Percentiles rank a stretch among this genome's conserved stretches.
Conservation (phyloP, 2,888 invertebrate genomes). For the Drosophila mayaguana region DNA sequence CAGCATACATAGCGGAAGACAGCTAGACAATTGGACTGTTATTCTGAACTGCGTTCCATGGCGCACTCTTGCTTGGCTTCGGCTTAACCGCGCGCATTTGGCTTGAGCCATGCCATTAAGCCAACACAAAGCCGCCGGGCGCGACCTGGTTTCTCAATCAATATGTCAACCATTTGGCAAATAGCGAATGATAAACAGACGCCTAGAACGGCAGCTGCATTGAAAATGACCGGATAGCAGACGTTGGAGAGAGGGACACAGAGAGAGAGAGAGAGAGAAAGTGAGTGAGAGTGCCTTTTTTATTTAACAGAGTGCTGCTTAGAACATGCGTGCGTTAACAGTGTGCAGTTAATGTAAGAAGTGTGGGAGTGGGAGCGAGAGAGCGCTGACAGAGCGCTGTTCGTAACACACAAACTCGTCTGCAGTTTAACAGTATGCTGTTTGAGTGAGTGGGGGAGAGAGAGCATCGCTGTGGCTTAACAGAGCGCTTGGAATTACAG, state of each 20-base stretch:
- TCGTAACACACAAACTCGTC: not conserved
- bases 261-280: not conserved
- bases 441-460: not conserved
- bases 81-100: conserved; percentile 1
- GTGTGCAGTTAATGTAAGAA: not conserved
- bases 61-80: conserved; percentile 15
- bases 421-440: not conserved
- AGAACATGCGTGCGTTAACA: not conserved
- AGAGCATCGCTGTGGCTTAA: not conserved
- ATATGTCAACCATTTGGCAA: conserved; percentile 56
- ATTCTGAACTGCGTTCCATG: not conserved
- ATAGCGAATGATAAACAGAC: conserved; percentile 45
- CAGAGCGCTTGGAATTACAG: not conserved
- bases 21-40: not conserved
- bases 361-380: not conserved
- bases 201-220: conserved; percentile 44
- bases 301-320: conserved; percentile 34
- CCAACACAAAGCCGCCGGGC: conserved; percentile 26
- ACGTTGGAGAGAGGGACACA: not conserved
- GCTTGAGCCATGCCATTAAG: conserved; percentile 8
- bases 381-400: not conserved
- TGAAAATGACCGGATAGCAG: conserved; percentile 61
- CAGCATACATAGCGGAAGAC: no score
- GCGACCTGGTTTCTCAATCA: conserved; percentile 59
- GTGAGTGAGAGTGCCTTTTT: not conserved